Conservation (phyloP, 2,797 vertebrate genomes). For the Myotis findleyi region DNA sequence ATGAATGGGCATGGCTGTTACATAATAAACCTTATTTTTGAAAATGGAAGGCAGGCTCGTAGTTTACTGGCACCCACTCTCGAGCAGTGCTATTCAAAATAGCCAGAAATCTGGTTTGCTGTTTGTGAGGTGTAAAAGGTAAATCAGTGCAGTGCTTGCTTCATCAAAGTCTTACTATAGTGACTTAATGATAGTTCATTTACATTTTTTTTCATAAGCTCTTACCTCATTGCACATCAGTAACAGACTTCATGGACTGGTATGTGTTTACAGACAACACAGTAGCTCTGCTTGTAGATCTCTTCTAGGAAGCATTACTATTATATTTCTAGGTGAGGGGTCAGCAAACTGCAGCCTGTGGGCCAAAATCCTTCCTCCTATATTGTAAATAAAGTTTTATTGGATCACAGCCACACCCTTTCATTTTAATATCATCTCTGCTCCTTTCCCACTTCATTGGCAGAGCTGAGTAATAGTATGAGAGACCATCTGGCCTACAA, state of each 20-base stretch:
- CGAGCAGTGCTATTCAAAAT: background rate
- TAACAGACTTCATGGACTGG: background rate
- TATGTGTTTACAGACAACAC: background rate
- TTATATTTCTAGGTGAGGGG: background rate
- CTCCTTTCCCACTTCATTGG: background rate
- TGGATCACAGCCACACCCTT: background rate
- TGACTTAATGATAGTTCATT: background rate
- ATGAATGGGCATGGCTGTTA: background rate
- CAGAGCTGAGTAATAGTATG: background rate
- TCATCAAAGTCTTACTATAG: background rate
- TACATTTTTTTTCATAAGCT: background rate
- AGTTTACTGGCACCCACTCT: background rate
- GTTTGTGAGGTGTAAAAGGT: background rate
- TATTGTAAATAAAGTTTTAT: constrained; percentile 44
- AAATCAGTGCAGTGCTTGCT: background rate
- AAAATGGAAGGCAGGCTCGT: background rate
- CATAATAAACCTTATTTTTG: background rate
- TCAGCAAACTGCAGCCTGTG: background rate
- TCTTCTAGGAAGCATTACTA: background rate
- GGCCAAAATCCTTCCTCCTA: background rate
- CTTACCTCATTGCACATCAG: background rate
- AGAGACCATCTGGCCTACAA: background rate
- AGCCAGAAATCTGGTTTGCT: background rate
- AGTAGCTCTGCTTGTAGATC: background rate
- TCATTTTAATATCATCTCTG: background rate